Base-by-base conservation (phyloP, 2,113 vertebrate species). In the Colinus virginianus region DNA sequence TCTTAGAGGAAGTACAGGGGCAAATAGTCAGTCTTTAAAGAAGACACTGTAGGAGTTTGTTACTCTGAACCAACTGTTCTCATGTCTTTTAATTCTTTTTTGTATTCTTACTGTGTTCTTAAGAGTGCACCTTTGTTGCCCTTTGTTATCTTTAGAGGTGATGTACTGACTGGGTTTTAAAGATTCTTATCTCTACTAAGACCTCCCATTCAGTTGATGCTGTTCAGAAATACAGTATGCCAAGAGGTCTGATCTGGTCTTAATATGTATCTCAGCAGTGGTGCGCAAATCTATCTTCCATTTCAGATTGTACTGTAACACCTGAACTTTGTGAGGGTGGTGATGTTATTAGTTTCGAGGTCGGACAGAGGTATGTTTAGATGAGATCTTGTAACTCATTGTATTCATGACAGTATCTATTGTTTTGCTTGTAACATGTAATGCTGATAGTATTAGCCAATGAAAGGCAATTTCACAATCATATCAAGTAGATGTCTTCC, bases 401-500 rank as follows among this genome's bases (percentile, higher is more conserved):
- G 38, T 69, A 6, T 59, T n/a, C 38, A 36, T 67, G 51, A 62
- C 21, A 30, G 7, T 58, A 25, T 85, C 70, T 51, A 28, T 81
- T 75, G 69, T 55, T 81, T 87, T 42, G 14, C 28, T 64, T 46
- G 13, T 32, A 28, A 32, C 14, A 4, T 62, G 51, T 61, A 55
- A 72, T 78, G 84, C 84, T 85, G 74, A 6, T 18, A 38, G 45
- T 62, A 63, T 38, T 46, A 21, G 30, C n/a, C 30, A 34, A 63
- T 22, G 62, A 78, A 79, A 32, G 78, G 71, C 51, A 74, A 28
- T 82, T 88, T 76, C 66, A 78, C 45, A 34, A 15, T 82, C 46
- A 25, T 20, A 78, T 74, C 20, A 49, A 64, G 69, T 22, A 59
- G 51, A 26, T 17, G 7, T 78, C 25, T 40, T 74, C 34, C 7